Evolutionary conservation across 2,888 invertebrate genomes (phyloP).

Genomic region (Limenitis camilla): DNA sequence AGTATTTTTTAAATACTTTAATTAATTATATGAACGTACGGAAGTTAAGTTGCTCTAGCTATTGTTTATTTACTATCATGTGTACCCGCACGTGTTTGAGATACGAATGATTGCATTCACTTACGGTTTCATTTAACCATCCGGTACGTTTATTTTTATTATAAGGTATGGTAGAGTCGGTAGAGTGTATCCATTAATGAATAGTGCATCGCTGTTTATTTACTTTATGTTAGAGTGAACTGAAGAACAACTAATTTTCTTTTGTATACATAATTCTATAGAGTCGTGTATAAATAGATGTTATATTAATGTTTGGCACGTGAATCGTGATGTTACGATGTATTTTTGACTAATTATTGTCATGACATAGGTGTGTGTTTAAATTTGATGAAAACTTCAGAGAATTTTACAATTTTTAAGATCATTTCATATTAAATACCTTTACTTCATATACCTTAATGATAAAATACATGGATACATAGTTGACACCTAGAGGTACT

Average conservation of each 20-base stretch:
- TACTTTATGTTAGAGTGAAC: conserved; percentile 33
- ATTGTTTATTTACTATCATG: conserved; percentile 33
- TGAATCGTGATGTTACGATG: conserved; percentile 2
- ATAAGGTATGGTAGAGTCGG: conserved; percentile 39
- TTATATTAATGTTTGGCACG: conserved; percentile 24
- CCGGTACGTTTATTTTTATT: conserved; percentile 48
- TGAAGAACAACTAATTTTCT: conserved; percentile 28
- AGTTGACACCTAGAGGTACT: neutral
- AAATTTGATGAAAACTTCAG: neutral
- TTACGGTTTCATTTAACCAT: conserved; percentile 35
- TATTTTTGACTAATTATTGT: neutral
- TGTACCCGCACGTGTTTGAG: conserved; percentile 30
- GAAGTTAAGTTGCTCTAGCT: neutral
- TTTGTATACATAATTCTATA: conserved; percentile 34
- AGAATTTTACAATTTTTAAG: neutral
- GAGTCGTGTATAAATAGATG: neutral
- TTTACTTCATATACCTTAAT: neutral
- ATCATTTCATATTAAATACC: neutral
- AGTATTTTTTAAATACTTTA: conserved; percentile 68
- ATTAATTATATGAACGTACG: conserved; percentile 8
- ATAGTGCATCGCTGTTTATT: conserved; percentile 31
- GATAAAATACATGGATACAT: no score
- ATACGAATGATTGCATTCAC: conserved; percentile 35
- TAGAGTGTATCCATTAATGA: conserved; percentile 27
- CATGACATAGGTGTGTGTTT: no score